Percentiles rank a stretch among this genome's conserved stretches.
These are phyloP conservation scores for Staurois parvus DNA, from an alignment of 2,797 vertebrate genomes.

Conservation along the genomic window DNA sequence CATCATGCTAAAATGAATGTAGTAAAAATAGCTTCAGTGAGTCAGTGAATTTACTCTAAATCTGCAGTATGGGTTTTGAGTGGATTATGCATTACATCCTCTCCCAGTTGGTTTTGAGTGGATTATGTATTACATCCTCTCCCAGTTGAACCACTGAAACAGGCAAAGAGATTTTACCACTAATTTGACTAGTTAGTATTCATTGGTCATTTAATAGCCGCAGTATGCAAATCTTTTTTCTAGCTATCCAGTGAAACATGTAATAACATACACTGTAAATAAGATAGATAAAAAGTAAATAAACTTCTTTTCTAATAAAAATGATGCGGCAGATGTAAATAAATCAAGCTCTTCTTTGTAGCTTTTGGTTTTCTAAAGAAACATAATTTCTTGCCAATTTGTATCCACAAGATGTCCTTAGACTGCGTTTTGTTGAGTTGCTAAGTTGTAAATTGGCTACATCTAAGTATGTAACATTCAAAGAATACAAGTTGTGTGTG, in stretches of 20 bases:
- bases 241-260: neutral
- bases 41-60: too few species aligned
- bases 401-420: slow-evolving; percentile 67
- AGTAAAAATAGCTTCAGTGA: too few species aligned
- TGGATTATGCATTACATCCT: neutral
- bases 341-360: slow-evolving; percentile 73
- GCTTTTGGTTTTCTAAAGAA: slow-evolving; percentile 75
- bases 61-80: neutral
- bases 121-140: too few species aligned
- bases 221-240: neutral
- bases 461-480: slow-evolving; percentile 72
- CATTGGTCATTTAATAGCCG: neutral
- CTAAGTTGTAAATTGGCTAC: slow-evolving; percentile 75
- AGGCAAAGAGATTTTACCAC: too few species aligned
- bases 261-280: slow-evolving; percentile 19
- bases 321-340: slow-evolving; percentile 32
- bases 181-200: neutral
- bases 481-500: slow-evolving; percentile 70
- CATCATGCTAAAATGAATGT: too few species aligned
- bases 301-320: slow-evolving; percentile 37
- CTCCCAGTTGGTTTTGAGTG: too few species aligned
- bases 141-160: too few species aligned
- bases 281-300: slow-evolving; percentile 23
- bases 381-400: slow-evolving; percentile 75
- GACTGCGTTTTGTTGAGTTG: slow-evolving; percentile 79